Base-by-base conservation (phyloP, 1,140 invertebrate genomes). In the Rhynchophorus ferrugineus region DNA sequence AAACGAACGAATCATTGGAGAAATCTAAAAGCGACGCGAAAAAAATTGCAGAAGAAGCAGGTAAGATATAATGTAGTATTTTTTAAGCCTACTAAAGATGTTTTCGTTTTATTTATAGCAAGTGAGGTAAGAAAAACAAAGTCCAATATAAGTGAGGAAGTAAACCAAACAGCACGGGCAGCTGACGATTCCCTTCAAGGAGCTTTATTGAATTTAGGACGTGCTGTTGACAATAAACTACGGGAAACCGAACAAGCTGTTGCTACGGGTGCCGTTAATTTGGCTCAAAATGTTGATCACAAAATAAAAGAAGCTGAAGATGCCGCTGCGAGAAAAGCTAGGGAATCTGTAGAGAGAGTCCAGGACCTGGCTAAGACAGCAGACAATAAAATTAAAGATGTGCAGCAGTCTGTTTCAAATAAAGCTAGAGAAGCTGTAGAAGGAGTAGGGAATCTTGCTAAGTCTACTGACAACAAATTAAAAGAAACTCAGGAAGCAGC, bases 21-120 rank as follows among this genome's bases (percentile, higher is more conserved):
- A 34, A 45, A 43, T 29, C 55, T 0, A 56, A 56, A 22, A 59
- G 49, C n/a, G 49, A 51, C 42, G 49, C 50, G 2, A 43, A 54
- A 18, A 56, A 59, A 34, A 45, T 58, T 37, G 56, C 45, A 8
- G 44, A 58, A 22, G 46, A 48, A 49, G 56, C 53, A 49, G 53
- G 53, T 55, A 54, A 33, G 13, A 19, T 8, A 3, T 8, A 13
- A 7, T 8, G 38, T 16, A 8, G 3, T 13, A 41, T 16, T 18
- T 41, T 16, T 11, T 41, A 9, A 17, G n/a, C 19, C 3, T 9
- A 19, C 6, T 20, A 43, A 43, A 18, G 14, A 11, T 43, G 11
- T 20, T 43, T 11, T 20, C 11, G n/a, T 39, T 39, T 39, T 57
- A 24, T 48, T 59, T 59, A 21, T 21, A 59, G 58, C 45, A 6